Evolutionary conservation across 1,140 invertebrate genomes (phyloP), one percentile per base, ranked within the genome.

Genomic region (Heliconius melpomene): DNA sequence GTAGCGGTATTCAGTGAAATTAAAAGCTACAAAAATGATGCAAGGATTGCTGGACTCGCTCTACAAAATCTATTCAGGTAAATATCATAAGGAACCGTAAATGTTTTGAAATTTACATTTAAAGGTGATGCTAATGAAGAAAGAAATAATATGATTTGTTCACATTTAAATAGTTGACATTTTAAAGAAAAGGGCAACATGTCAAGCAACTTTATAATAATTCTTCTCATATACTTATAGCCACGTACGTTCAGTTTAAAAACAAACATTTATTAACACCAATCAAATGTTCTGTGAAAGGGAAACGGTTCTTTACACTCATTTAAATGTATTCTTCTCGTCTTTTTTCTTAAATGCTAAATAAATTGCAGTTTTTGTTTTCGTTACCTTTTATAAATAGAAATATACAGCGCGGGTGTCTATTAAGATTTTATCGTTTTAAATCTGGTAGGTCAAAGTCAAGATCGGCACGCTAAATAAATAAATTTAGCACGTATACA

Each of bases 11-110:
- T 57, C 46, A 82, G 83, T 87, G 81, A 78, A 74, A 86, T 60
- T 83, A 80, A 83, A 84, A 77, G 40, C 82, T 79, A 76, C 79
- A 82, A 94, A 94, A 80, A 94, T 94, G 91, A 93, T 94, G 92
- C 92, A 94, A 87, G 92, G 91, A 86, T 85, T 94, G 80, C 85
- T 94, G 83, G 93, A 93, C 26, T 93, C 92, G 52, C 88, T 93
- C 36, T 92, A 92, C 86, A 93, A 88, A 83, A 94, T 94, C 80
- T 94, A 94, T 79, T 80, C 90, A 92, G 92, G 92, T 94, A 80
- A 91, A 86, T 66, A 66, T 26, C 8, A 66, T 26, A 26, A 66
- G 20, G 23, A 8, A 26, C 11, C 3, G 18, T 66, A 26, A 11
- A 57, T 57, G n/a, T 23, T 57, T 57, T 57, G 3, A 57, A 57